Base-by-base conservation (phyloP, 2,797 vertebrate genomes). In the Macropus fuliginosus region DNA sequence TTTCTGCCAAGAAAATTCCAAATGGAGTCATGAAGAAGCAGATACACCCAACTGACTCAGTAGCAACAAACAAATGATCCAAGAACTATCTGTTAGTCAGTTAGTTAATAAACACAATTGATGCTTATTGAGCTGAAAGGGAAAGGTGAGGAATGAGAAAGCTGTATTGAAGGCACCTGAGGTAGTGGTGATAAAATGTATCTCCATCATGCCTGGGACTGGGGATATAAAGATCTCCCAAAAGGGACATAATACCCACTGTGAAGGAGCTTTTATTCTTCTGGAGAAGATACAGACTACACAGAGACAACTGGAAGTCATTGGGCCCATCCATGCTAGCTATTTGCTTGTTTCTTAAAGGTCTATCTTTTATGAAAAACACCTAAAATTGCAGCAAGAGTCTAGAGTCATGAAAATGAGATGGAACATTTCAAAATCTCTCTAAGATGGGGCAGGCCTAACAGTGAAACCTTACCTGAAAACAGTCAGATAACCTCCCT, bases 401-500 rank as follows among this genome's bases (percentile, higher is more conserved):
- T 81, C 5, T 46, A 81, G 66, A 81, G 8, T 2, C 40, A 81
- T 81, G 59, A 54, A 31, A 95, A 96, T 11, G 91, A 56, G 21
- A 89, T 21, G 81, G 18, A 31, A 57, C 81, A 91, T 96, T 96
- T 97, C 59, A 90, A 95, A 81, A 46, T 46, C 10, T 10, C 40
- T 21, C n/a, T 40, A 81, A 46, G 40, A 81, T 24, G 6, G 21
- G 59, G 31, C 57, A 96, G 52, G 94, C 21, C 21, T 92, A 91
- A 90, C 90, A 96, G 91, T 91, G 95, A 94, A 59, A 56, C 2
- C n/a, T 91, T 96, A 94, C 13, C 91, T 92, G 55, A 97, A 97
- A 97, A 96, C 90, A 90, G 96, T 97, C 94, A 97, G 97, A 94
- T 3, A 54, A 93, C 90, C n/a, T 3, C 52, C 52, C 6, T 52